Percentiles rank a stretch among this genome's conserved stretches.
These are phyloP conservation scores for Cremastinae sp. DNA, from an alignment of 2,888 invertebrate species.

Conservation along the genomic window DNA sequence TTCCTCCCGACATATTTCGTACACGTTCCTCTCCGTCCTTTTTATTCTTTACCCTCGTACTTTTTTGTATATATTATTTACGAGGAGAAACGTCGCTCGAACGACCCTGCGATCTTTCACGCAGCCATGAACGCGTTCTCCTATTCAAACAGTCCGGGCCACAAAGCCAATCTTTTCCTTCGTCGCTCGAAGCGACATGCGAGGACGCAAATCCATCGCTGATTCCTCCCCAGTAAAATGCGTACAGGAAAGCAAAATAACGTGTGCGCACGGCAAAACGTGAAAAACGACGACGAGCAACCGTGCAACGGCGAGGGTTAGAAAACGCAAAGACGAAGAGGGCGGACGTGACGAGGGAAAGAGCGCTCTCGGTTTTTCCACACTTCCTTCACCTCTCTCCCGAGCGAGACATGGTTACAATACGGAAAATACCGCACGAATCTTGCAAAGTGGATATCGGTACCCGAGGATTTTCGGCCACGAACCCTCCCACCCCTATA, in stretches of 20 bases:
- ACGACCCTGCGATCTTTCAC: conserved; percentile 32
- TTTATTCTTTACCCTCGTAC: conserved; percentile 9
- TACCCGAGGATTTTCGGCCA: conserved; percentile 19
- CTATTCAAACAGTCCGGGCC: conserved; percentile 47
- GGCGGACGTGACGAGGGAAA: conserved; percentile 48
- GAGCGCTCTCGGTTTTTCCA: conserved; percentile 34
- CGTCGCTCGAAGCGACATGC: conserved; percentile 3
- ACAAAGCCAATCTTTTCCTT: conserved; percentile 29
- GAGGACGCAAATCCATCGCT: conserved; percentile 1
- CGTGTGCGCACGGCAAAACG: conserved; percentile 28
- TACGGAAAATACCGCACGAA: conserved; percentile 7
- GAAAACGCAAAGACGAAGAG: conserved; percentile 37
- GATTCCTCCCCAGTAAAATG: conserved; percentile 9
- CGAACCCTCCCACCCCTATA: not conserved
- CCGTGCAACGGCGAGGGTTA: conserved; percentile 5
- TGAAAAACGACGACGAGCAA: conserved; percentile 28
- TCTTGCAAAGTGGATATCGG: conserved; percentile 21
- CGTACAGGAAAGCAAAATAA: not conserved
- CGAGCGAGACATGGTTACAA: conserved; percentile 36
- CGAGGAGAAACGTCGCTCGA: conserved; percentile 29
- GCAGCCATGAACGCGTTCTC: conserved; percentile 27
- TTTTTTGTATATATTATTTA: conserved; percentile 38
- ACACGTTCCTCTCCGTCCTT: not conserved
- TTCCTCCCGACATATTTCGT: conserved; percentile 3
- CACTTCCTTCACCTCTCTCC: not conserved